Percentiles rank a stretch among this genome's conserved stretches.
phyloP scores from a whole-genome alignment of 2,797 vertebrate genomes.

The Botia almorhae region DNA sequence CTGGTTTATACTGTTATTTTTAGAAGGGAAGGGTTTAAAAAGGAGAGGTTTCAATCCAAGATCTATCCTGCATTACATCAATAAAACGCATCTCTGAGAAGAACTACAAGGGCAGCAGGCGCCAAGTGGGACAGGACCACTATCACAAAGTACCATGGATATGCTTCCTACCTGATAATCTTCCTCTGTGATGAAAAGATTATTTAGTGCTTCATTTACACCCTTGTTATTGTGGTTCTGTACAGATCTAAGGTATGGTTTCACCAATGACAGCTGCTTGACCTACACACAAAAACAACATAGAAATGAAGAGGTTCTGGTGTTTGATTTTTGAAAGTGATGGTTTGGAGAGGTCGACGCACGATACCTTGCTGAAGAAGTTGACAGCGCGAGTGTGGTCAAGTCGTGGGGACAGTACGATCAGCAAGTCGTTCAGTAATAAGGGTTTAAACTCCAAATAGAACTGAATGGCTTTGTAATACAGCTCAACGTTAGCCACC shows the following conservation, averaged over 20 bases:
- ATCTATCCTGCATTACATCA: no score
- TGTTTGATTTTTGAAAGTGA: background rate
- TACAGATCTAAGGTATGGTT: conserved; percentile 96
- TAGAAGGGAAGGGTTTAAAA: no score
- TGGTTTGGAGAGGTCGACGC: background rate
- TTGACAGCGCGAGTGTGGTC: conserved; percentile 97
- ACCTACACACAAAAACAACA: conserved; percentile 75
- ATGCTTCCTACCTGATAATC: conserved; percentile 89
- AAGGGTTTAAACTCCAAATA: conserved; percentile 97
- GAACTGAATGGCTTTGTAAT: conserved; percentile 93
- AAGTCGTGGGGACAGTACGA: conserved; percentile 94
- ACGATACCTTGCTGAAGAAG: conserved; percentile 93
- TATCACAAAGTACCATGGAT: background rate
- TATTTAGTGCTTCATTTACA: conserved; percentile 97
- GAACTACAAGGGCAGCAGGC: no score
- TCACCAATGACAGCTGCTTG: conserved; percentile 94
- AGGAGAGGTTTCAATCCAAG: no score
- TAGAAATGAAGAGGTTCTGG: background rate
- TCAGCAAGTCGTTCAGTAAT: conserved; percentile 94
- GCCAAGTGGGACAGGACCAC: background rate
- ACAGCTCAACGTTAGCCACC: conserved; percentile 99
- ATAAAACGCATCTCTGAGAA: no score
- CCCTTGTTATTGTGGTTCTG: conserved; percentile 99
- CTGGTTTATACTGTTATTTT: no score
- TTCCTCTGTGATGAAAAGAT: conserved; percentile 98